Evolutionary conservation across 1,140 invertebrate species (phyloP).

Genomic region (Drosophila kanapiae): DNA sequence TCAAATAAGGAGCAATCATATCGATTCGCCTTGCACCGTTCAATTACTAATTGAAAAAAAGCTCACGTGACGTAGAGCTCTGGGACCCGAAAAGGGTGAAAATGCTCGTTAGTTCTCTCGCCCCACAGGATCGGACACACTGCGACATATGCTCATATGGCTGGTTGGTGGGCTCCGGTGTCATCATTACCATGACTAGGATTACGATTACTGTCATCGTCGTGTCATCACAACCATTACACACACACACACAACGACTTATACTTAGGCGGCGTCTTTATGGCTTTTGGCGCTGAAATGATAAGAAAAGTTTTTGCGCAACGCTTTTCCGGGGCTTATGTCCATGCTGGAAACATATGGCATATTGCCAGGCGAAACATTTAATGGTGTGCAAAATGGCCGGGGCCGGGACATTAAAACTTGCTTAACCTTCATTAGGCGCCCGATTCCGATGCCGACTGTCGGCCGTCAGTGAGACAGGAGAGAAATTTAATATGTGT

Average conservation of each 20-base stretch:
- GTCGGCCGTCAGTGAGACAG: constrained; percentile 40
- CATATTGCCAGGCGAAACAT: constrained; percentile 83
- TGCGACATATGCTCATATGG: constrained; percentile 59
- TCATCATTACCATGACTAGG: constrained; percentile 75
- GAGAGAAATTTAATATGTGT: constrained; percentile 76
- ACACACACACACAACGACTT: constrained; percentile 23
- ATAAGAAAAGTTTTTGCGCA: constrained; percentile 74
- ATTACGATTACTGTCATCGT: constrained; percentile 69
- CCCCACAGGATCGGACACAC: not conserved
- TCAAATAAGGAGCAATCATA: constrained; percentile 23
- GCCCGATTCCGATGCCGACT: constrained; percentile 45
- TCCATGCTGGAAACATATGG: constrained; percentile 77
- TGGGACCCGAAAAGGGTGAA: constrained; percentile 14
- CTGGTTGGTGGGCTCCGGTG: constrained; percentile 43
- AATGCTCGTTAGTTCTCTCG: constrained; percentile 20
- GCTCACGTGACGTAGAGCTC: not conserved
- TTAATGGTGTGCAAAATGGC: constrained; percentile 81
- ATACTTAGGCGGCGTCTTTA: constrained; percentile 58
- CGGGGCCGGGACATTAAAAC: constrained; percentile 70
- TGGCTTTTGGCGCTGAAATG: constrained; percentile 72
- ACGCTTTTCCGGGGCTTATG: constrained; percentile 44
- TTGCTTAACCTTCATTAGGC: constrained; percentile 83
- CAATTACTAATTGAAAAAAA: constrained; percentile 41
- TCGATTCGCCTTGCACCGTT: constrained; percentile 16
- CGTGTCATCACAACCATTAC: constrained; percentile 43